Percentiles rank a stretch among this genome's conserved stretches.
phyloP scores from a whole-genome alignment of 2,113 vertebrate species.

The Phylloscopus trochilus region DNA sequence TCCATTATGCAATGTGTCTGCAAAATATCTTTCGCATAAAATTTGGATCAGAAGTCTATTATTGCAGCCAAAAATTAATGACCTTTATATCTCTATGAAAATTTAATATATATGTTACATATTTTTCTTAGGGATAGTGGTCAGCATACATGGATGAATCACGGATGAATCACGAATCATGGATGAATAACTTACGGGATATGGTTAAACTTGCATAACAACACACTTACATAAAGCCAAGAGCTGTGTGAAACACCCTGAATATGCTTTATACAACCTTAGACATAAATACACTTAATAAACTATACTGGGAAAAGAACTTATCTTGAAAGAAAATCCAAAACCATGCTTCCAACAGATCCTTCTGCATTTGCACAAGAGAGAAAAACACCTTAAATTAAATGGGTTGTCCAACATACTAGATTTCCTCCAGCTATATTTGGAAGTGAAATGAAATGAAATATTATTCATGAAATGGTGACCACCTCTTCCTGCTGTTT shows the following conservation, averaged over 20 bases:
- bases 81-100: neutral
- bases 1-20: accelerated
- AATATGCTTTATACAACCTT: neutral
- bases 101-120: neutral
- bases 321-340: neutral
- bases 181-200: neutral
- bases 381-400: neutral
- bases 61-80: neutral
- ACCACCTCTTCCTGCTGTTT: neutral
- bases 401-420: neutral
- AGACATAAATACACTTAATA: neutral
- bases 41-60: neutral
- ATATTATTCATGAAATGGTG: neutral
- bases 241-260: neutral
- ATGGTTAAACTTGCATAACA: neutral
- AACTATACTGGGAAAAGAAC: neutral
- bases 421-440: neutral
- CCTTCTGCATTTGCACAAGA: neutral
- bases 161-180: no score
- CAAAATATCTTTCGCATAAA: neutral
- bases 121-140: neutral
- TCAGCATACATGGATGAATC: neutral
- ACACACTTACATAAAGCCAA: neutral
- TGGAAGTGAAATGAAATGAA: neutral
- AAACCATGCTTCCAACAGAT: neutral